These are phyloP conservation scores for Alouatta palliata DNA, from an alignment of 2,113 vertebrate genomes.

Conservation along the genomic window DNA sequence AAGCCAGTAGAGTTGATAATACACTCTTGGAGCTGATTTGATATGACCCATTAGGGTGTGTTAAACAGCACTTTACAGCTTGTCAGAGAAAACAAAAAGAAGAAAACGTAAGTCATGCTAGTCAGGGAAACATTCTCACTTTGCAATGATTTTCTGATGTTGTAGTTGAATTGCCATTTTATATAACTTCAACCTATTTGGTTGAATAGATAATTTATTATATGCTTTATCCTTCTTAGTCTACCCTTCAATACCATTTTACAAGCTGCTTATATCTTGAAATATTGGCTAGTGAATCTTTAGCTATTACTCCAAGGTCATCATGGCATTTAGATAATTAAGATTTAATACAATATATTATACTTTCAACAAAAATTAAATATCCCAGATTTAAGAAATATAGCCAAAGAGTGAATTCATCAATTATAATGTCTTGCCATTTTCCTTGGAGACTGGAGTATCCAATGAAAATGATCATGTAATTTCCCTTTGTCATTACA, in stretches of 20 bases:
- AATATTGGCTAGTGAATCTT: neutral
- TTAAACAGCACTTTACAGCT: neutral
- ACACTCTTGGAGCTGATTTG: neutral
- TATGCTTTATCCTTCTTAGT: neutral
- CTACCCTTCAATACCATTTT: neutral
- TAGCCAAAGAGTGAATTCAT: neutral
- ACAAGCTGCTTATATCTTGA: neutral
- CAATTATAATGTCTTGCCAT: neutral
- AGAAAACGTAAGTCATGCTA: neutral
- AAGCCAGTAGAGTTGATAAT: neutral
- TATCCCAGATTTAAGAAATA: neutral
- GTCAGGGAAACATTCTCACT: neutral
- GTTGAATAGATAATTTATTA: neutral
- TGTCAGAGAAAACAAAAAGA: conserved; percentile 6
- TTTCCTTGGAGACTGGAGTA: neutral
- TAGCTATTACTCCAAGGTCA: conserved; percentile 5
- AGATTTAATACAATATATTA: neutral
- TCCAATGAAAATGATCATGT: conserved; percentile 14
- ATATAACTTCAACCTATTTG: neutral
- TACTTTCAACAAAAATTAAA: conserved; percentile 31
- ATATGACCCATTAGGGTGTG: neutral
- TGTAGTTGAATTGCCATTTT: conserved; percentile 20
- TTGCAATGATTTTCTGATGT: neutral
- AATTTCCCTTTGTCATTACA: conserved; percentile 8
- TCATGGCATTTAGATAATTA: neutral